These are phyloP conservation scores for Megatriorchis doriae DNA, from an alignment of 2,113 vertebrate genomes.

Conservation along the genomic window DNA sequence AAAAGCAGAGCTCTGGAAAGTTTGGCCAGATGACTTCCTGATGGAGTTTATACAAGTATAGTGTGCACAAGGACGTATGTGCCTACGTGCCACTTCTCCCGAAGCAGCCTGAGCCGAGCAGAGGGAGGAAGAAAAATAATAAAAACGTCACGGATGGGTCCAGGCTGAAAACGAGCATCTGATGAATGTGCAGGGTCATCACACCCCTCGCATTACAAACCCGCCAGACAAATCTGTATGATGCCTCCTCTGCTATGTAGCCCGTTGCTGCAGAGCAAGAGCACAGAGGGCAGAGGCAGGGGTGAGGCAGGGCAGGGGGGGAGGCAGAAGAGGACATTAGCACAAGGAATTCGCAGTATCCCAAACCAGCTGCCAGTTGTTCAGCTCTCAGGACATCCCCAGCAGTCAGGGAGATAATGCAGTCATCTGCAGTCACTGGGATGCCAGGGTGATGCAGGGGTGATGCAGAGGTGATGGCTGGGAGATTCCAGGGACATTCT, in stretches of 20 bases:
- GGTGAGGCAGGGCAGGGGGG: not conserved
- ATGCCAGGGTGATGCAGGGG: not conserved
- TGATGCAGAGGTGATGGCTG: not conserved
- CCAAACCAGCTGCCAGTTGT: not conserved
- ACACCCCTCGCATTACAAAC: not conserved
- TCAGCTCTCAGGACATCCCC: not conserved
- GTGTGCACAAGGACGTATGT: slow-evolving; percentile 45
- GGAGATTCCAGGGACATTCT: not conserved
- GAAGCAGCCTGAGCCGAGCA: slow-evolving; percentile 1
- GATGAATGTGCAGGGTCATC: slow-evolving; percentile 37
- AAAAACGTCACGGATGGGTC: slow-evolving; percentile 24
- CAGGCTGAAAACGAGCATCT: slow-evolving; percentile 33
- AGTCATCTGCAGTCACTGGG: not conserved
- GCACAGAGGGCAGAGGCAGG: not conserved
- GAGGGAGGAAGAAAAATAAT: slow-evolving; percentile 10
- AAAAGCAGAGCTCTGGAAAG: slow-evolving; percentile 59
- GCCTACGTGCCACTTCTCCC: slow-evolving; percentile 69
- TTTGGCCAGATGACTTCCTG: slow-evolving; percentile 69
- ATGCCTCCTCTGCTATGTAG: not conserved
- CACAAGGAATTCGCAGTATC: not conserved
- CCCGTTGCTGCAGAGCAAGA: not conserved
- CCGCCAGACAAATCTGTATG: not conserved
- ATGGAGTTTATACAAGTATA: slow-evolving; percentile 67
- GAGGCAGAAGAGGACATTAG: not conserved
- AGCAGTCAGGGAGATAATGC: not conserved